Percentiles rank a stretch among this genome's conserved stretches.
phyloP scores from a whole-genome alignment of 2,113 vertebrate genomes.

The Toxotes jaculatrix region DNA sequence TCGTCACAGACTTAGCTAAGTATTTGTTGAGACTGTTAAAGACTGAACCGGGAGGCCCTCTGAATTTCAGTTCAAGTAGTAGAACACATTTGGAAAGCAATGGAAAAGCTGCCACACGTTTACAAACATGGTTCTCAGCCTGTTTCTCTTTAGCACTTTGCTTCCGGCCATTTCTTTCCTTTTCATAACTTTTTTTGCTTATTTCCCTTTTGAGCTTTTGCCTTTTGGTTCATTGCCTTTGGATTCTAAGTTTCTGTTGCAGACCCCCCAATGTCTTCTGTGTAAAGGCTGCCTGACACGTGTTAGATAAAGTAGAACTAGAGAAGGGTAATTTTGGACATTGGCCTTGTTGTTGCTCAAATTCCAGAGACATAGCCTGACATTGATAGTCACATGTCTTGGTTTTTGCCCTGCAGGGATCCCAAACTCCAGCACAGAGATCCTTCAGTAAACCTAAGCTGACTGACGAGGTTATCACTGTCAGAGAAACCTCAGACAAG shows the following conservation, averaged over 20 bases:
- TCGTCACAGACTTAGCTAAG: slow-evolving; percentile 8
- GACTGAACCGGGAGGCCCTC: slow-evolving; percentile 10
- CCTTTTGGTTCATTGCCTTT: slow-evolving; percentile 72
- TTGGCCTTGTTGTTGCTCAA: slow-evolving; percentile 19
- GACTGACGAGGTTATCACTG: neutral
- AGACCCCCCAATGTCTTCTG: slow-evolving; percentile 24
- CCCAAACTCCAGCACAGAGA: slow-evolving; percentile 10
- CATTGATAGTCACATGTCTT: slow-evolving; percentile 3
- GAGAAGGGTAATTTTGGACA: slow-evolving; percentile 16
- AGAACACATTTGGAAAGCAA: slow-evolving; percentile 30
- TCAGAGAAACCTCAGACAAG: neutral
- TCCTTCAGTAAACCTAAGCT: slow-evolving; percentile 3
- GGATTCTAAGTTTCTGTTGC: slow-evolving; percentile 34
- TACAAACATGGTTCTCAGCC: slow-evolving; percentile 21
- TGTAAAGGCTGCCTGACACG: neutral
- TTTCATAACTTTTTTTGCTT: slow-evolving; percentile 5
- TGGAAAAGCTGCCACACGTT: slow-evolving; percentile 45
- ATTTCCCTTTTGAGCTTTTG: slow-evolving; percentile 45
- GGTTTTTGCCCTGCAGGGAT: neutral
- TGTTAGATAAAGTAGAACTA: neutral
- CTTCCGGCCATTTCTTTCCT: slow-evolving; percentile 23
- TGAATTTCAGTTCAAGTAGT: slow-evolving; percentile 15
- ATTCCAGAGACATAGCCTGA: slow-evolving; percentile 29
- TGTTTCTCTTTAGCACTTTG: slow-evolving; percentile 27
- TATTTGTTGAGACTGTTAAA: slow-evolving; percentile 17